phyloP scores from a whole-genome alignment of 2,113 vertebrate species.

The Gobiocypris rarus region DNA sequence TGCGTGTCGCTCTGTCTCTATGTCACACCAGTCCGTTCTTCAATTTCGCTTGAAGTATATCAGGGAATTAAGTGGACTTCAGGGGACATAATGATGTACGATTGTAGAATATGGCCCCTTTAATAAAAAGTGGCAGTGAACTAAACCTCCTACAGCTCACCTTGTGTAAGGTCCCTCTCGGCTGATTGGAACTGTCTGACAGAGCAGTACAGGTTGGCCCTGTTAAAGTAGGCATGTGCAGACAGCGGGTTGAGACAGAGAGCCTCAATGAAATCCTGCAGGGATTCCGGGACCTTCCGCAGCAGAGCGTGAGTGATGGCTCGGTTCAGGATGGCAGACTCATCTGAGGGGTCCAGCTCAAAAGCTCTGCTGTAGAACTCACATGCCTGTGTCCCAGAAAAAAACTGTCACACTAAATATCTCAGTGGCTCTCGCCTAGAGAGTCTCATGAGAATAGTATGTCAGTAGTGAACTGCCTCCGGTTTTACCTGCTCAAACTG shows the following conservation, averaged over 20 bases:
- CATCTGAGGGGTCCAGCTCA: constrained; percentile 72
- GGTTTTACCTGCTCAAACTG: constrained; percentile 80
- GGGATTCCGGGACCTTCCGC: constrained; percentile 72
- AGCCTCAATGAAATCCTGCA: constrained; percentile 75
- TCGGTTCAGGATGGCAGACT: constrained; percentile 75
- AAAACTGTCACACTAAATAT: background rate
- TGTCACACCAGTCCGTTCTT: background rate
- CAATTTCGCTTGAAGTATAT: background rate
- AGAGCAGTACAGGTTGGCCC: constrained; percentile 69
- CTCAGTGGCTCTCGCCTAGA: background rate
- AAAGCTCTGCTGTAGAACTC: constrained; percentile 77
- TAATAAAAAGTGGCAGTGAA: background rate
- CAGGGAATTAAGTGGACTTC: background rate
- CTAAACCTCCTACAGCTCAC: constrained; percentile 53
- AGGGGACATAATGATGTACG: background rate
- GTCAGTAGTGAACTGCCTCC: background rate
- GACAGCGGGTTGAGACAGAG: constrained; percentile 70
- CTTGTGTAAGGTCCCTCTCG: constrained; percentile 74
- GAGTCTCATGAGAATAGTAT: background rate
- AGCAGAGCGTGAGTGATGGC: constrained; percentile 75
- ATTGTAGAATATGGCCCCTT: background rate
- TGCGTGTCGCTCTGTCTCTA: no score
- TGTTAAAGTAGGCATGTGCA: constrained; percentile 74
- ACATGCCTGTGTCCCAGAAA: constrained; percentile 66
- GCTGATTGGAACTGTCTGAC: constrained; percentile 75